These are phyloP conservation scores for Xyrichtys novacula DNA, from an alignment of 2,797 vertebrate genomes.

Conservation along the genomic window DNA sequence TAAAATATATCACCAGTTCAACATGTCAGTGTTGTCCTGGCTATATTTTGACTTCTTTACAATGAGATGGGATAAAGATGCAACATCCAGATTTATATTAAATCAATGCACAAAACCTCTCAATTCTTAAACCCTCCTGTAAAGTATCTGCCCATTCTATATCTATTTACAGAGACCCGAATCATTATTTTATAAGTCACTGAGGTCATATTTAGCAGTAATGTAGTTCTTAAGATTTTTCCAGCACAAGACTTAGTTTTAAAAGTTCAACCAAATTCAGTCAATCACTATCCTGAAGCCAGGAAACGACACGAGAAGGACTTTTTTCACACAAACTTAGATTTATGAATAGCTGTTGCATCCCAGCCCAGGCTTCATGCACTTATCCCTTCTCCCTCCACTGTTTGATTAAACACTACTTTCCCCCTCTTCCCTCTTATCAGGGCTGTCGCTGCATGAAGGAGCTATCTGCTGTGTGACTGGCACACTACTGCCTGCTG, in stretches of 20 bases:
- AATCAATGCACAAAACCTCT: no score
- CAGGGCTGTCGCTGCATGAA: slow-evolving; percentile 77
- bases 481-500: slow-evolving; percentile 75
- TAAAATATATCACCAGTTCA: no score
- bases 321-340: slow-evolving; percentile 25
- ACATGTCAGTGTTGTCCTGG: no score
- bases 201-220: no score
- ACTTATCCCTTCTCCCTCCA: slow-evolving; percentile 50
- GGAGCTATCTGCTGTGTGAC: slow-evolving; percentile 77
- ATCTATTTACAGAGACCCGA: no score
- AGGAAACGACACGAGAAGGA: slow-evolving; percentile 12
- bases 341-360: slow-evolving; percentile 39
- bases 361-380: slow-evolving; percentile 28
- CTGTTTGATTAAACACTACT: slow-evolving; percentile 74
- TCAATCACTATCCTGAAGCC: slow-evolving; percentile 1
- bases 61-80: no score
- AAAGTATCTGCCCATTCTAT: no score
- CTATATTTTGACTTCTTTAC: no score
- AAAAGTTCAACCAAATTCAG: background rate
- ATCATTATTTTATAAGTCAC: no score
- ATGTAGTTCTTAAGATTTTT: background rate
- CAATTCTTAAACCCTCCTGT: no score
- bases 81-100: no score
- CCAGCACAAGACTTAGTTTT: background rate
- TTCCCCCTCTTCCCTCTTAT: slow-evolving; percentile 57